Evolutionary conservation across 1,140 invertebrate species (phyloP), one percentile per base, ranked within the genome.

Genomic region (Pseudachorutes palmiensis): DNA sequence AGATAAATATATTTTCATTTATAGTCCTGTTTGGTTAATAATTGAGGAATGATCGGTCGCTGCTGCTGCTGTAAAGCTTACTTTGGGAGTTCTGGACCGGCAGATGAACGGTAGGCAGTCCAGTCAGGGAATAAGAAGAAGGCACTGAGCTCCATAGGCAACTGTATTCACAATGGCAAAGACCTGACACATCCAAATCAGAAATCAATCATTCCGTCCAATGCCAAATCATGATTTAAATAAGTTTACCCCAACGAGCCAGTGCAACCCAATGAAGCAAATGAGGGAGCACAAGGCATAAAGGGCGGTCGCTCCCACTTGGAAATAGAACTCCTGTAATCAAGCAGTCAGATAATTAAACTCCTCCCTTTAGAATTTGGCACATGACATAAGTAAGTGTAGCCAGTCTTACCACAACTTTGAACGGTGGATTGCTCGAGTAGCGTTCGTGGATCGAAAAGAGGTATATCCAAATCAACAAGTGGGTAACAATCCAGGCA

Each of bases 81-180:
- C 24, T 55, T 55, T 5, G 51, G 51, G 24, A 55, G 51, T 16
- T 5, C 24, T 3, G 51, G 51, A 19, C 24, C 51, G 51, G 51
- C 51, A 55, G 3, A 5, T 9, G 51, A 9, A 5, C 51, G 51
- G 24, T 55, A 24, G 24, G 12, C 36, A 16, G 19, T 88, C 81
- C 86, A 88, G 74, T 91, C 88, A 63, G 86, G 75, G 78, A 85
- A 88, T 55, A 92, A 80, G 72, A 90, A 84, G 76, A 87, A 91
- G 2, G 87, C 79, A 61, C 86, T 88, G 49, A 9, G 84, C 84
- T 1, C 80, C 88, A 73, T 92, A 93, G 2, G 85, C 88, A 41
- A 88, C 67, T n/a, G 86, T 86, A 76, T 91, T 91, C 77, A 92
- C 85, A 1, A 92, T 77, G 66, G 88, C 90, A 75, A 92, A 91